A percentile compares a stretch with the other conserved stretches of the same genome.
phyloP scores from a whole-genome alignment of 2,113 vertebrate genomes.

The Malaclemys terrapin region DNA sequence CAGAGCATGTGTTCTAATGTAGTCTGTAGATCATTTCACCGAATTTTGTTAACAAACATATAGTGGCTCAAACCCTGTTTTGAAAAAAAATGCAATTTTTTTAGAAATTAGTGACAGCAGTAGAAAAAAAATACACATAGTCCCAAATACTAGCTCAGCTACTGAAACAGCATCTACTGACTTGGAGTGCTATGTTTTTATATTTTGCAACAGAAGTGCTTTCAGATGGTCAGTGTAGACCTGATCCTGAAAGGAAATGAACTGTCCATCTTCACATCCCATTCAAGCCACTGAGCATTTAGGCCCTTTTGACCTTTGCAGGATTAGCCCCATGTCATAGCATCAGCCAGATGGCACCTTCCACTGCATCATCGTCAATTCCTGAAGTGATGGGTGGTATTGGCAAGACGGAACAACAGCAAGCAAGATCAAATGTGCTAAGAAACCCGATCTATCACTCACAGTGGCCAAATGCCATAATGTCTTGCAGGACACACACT shows the following conservation, averaged over 20 bases:
- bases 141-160: background rate
- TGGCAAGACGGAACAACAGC: background rate
- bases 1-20: background rate
- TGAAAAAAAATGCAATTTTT: background rate
- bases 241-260: background rate
- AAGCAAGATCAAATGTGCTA: background rate
- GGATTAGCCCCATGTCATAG: background rate
- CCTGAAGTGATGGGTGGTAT: too few relatives aligned
- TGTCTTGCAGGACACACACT: background rate
- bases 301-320: background rate
- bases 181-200: background rate
- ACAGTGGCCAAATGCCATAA: background rate
- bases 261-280: background rate
- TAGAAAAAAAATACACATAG: background rate
- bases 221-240: background rate
- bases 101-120: background rate
- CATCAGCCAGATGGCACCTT: background rate
- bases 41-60: background rate
- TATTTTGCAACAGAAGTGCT: background rate
- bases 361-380: too few relatives aligned
- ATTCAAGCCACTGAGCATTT: background rate
- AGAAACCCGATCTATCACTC: background rate
- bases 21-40: background rate
- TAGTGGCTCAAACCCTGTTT: background rate
- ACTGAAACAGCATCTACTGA: too few relatives aligned